These are phyloP conservation scores for Drosophila lacertosa DNA, from an alignment of 1,140 invertebrate species.

Conservation along the genomic window DNA sequence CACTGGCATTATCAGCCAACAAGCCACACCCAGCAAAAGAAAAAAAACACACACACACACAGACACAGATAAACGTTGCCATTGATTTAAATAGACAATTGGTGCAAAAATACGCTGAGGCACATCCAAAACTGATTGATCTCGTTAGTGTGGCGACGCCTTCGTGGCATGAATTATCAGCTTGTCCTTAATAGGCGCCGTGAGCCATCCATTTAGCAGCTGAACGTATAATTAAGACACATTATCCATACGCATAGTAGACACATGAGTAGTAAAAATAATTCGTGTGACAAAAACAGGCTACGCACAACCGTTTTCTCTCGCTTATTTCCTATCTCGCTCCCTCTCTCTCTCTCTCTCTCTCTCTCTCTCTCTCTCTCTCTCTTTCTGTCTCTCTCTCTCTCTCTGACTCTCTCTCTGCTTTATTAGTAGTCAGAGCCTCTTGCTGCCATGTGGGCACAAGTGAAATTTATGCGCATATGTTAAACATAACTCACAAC, in stretches of 20 bases:
- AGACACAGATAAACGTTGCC: slow-evolving; percentile 6
- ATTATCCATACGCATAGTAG: slow-evolving; percentile 18
- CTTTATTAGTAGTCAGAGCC: no score
- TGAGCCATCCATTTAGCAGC: neutral
- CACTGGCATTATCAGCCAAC: slow-evolving; percentile 23
- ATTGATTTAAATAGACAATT: slow-evolving; percentile 31
- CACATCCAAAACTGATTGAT: slow-evolving; percentile 25
- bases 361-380: neutral
- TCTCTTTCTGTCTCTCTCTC: neutral
- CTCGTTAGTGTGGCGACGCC: neutral
- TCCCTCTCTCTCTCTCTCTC: neutral
- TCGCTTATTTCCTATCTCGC: no score
- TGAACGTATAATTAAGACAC: slow-evolving; percentile 34
- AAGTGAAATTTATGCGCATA: slow-evolving; percentile 46
- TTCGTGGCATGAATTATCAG: neutral
- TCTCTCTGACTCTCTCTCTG: neutral
- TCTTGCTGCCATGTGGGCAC: neutral
- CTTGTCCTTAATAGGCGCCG: slow-evolving; percentile 8
- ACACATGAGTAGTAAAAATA: slow-evolving; percentile 18
- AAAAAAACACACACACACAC: no score
- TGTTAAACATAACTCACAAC: slow-evolving; percentile 34
- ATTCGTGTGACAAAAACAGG: slow-evolving; percentile 30
- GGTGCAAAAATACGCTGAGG: slow-evolving; percentile 16
- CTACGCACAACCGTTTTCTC: neutral
- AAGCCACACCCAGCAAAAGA: neutral